Evolutionary conservation across 2,113 vertebrate species (phyloP).

Genomic region (Festucalex cinctus): DNA sequence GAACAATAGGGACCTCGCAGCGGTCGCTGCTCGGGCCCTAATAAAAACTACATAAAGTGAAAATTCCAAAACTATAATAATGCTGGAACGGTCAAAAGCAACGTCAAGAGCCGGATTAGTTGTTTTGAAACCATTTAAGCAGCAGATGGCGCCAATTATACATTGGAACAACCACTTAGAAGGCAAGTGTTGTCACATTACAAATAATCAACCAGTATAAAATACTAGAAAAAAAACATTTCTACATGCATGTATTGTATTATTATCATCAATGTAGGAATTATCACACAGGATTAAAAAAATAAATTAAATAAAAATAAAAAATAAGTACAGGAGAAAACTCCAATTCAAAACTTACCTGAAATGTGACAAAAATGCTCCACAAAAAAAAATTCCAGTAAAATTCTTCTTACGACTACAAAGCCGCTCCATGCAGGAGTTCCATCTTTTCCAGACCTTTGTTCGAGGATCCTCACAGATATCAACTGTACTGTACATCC

Average conservation of each 20-base stretch:
- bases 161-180: not conserved
- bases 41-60: not conserved
- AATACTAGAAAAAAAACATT: not conserved
- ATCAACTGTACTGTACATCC: slow-evolving; percentile 17
- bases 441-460: not conserved
- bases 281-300: not conserved
- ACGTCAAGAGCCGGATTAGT: not conserved
- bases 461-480: not conserved
- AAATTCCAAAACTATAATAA: no score
- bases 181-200: not conserved
- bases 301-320: not conserved
- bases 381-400: not conserved
- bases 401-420: not conserved
- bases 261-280: not conserved
- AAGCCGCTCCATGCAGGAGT: not conserved
- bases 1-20: no score
- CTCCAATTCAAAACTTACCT: slow-evolving; percentile 1
- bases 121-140: not conserved
- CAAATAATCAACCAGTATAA: not conserved
- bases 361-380: not conserved
- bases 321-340: not conserved
- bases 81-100: not conserved
- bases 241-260: not conserved
- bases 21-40: no score
- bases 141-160: slow-evolving; percentile 43